phyloP scores from a whole-genome alignment of 2,888 invertebrate genomes.

The Helleia helle region DNA sequence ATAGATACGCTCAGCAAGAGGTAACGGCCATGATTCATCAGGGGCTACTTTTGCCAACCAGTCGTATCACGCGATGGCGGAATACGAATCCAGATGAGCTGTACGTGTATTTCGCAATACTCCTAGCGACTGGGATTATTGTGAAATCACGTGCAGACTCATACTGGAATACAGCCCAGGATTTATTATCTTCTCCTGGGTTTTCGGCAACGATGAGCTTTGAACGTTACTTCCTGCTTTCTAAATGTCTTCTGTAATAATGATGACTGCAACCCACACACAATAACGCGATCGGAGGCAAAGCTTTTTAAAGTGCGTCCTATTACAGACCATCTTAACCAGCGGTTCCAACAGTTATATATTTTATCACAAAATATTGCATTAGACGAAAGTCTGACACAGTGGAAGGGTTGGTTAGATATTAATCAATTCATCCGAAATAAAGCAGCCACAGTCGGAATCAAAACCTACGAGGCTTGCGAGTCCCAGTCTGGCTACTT shows the following conservation, averaged over 20 bases:
- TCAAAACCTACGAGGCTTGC: conserved; percentile 19
- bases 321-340: conserved; percentile 16
- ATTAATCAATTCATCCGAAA: conserved; percentile 22
- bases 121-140: conserved; percentile 18
- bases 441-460: conserved; percentile 15
- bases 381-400: conserved; percentile 24
- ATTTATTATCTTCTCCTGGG: conserved; percentile 21
- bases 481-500: conserved; percentile 13
- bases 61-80: conserved; percentile 19
- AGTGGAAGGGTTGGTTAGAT: conserved; percentile 26
- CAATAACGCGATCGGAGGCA: conserved; percentile 11
- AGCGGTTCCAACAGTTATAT: conserved; percentile 14
- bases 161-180: conserved; percentile 22
- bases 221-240: conserved; percentile 13
- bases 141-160: conserved; percentile 20
- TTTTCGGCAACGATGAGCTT: conserved; percentile 17
- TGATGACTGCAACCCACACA: conserved; percentile 2
- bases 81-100: conserved; percentile 13
- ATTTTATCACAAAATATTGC: conserved; percentile 16
- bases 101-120: conserved; percentile 16
- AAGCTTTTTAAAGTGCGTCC: conserved; percentile 18
- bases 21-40: conserved; percentile 11
- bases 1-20: conserved; percentile 25
- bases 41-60: conserved; percentile 11
- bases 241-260: conserved; percentile 16